Evolutionary conservation across 2,888 invertebrate genomes (phyloP), one percentile per base, ranked within the genome.

Genomic region (Spodoptera littoralis): DNA sequence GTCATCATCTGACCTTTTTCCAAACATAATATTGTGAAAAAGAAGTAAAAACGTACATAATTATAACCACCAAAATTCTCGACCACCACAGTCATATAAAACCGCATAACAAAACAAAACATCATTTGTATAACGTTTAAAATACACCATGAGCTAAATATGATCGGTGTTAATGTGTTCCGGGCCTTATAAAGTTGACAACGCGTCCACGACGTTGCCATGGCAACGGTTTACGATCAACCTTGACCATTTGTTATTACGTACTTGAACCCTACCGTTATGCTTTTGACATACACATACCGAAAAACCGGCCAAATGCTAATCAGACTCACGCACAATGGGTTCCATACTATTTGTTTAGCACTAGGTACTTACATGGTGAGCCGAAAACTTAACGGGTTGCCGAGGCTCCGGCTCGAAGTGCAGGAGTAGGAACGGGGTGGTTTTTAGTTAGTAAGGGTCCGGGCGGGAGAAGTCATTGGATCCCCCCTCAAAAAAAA

Each of bases 191-290:
- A 49, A 73, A 65, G 79, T 79, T 77, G 62, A 77, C 60, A 68
- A 76, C 56, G 59, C 52, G 64, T 68, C 52, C 54, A 60, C 60
- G 64, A 70, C 61, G 47, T 67, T 55, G 52, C 48, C 43, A 41
- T 22, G 61, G 54, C 22, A 36, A 52, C 52, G 64, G 52, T 73
- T 77, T 77, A 77, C 30, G 67, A 42, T 43, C 56, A 73, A 49
- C 74, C 68, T 79, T 79, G 74, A 69, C 59, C 74, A 77, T 79
- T 76, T 74, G 65, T 79, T 77, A 76, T 73, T 66, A 57, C 58
- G 60, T 47, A 56, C 53, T 44, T 53, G 30, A 55, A 76, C 79
- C 65, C 60, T 36, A 66, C 55, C 77, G 69, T 36, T 63, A 69
- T 60, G 62, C 52, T 54, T 60, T 50, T 57, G 53, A 60, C 60